These are phyloP conservation scores for Camelus bactrianus DNA, from an alignment of 2,113 vertebrate genomes.

Conservation along the genomic window DNA sequence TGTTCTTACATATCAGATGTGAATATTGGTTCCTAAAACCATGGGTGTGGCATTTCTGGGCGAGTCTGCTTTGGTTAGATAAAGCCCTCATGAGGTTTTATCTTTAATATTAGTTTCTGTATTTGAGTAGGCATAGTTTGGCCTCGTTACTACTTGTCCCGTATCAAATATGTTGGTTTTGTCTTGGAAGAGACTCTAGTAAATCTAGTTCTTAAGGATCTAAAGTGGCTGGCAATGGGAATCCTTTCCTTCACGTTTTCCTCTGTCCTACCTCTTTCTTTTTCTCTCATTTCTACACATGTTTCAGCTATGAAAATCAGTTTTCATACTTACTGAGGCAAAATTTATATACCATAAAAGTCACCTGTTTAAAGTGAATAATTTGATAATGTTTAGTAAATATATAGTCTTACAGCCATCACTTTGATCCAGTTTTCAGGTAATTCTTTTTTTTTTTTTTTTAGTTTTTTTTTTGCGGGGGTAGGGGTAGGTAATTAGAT, in stretches of 20 bases:
- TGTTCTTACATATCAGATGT: neutral
- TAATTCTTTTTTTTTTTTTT: neutral
- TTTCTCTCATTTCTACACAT: neutral
- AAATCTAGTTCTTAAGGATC: neutral
- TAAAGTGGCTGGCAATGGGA: neutral
- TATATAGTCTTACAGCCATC: neutral
- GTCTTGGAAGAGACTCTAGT: conserved; percentile 19
- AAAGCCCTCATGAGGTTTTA: neutral
- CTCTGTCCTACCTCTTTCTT: neutral
- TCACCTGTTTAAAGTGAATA: neutral
- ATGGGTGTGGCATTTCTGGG: conserved; percentile 14
- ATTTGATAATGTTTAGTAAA: conserved; percentile 6
- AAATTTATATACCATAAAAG: neutral
- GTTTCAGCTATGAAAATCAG: conserved; percentile 37
- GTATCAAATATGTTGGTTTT: conserved; percentile 14
- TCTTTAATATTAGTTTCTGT: conserved; percentile 9
- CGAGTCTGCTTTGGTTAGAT: conserved; percentile 3
- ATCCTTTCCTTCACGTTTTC: neutral
- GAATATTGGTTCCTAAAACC: conserved; percentile 32
- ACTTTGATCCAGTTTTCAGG: conserved; percentile 2
- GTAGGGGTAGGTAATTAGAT: too few relatives aligned
- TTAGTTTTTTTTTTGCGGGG: too few relatives aligned
- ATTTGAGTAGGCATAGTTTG: neutral
- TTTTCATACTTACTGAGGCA: neutral
- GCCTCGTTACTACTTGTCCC: neutral